Evolutionary conservation across 2,113 vertebrate species (phyloP).

Genomic region (Pteruthius melanotis): DNA sequence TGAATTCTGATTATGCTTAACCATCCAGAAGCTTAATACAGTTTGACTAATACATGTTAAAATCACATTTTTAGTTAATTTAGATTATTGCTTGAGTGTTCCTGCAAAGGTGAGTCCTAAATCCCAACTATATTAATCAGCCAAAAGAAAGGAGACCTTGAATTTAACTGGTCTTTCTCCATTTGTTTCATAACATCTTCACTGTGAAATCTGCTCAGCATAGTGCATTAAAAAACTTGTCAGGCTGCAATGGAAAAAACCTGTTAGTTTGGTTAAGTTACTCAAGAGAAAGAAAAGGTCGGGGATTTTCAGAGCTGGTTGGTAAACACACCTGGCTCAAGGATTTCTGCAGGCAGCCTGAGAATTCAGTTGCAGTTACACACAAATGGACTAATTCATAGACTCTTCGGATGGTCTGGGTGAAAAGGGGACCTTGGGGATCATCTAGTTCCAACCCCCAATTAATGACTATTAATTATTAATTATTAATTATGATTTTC

Average conservation of each 20-base stretch:
- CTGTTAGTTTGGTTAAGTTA: not conserved
- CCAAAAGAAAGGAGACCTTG: not conserved
- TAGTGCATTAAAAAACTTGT: not conserved
- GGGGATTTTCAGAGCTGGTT: not conserved
- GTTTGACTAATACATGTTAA: not conserved
- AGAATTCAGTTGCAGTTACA: not conserved
- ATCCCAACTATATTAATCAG: not conserved
- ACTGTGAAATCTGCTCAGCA: not conserved
- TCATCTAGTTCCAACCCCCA: not conserved
- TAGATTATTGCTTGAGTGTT: not conserved
- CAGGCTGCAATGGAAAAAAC: not conserved
- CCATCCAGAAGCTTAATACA: not conserved
- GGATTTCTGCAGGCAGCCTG: not conserved
- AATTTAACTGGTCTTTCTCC: not conserved
- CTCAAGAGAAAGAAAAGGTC: not conserved
- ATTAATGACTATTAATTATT: no score
- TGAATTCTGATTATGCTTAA: not conserved
- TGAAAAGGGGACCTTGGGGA: not conserved
- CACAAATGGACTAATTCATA: not conserved
- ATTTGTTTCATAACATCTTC: not conserved
- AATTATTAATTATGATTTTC: not conserved
- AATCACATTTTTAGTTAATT: not conserved
- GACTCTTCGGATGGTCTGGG: not conserved
- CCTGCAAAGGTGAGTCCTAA: not conserved
- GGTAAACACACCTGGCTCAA: not conserved